Evolutionary conservation across 2,888 invertebrate genomes (phyloP).

Genomic region (Dasysyrphus albostriatus): DNA sequence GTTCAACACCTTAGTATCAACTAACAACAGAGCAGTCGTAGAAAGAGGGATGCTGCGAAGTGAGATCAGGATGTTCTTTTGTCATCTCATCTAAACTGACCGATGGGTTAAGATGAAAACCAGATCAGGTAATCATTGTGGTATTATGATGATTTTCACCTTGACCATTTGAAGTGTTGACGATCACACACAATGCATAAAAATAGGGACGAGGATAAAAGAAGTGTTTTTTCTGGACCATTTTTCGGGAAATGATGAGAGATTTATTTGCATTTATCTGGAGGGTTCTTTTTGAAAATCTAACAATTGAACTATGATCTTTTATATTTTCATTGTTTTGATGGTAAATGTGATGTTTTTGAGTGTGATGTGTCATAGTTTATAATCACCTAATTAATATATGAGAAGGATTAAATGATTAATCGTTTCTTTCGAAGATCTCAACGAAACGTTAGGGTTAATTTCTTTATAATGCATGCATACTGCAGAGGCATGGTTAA

Average conservation of each 20-base stretch:
- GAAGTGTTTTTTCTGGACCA: slow-evolving; percentile 55
- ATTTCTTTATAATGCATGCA: neutral
- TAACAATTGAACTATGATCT: slow-evolving; percentile 59
- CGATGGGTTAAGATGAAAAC: slow-evolving; percentile 73
- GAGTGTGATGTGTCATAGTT: slow-evolving; percentile 21
- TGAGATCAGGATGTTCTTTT: slow-evolving; percentile 15
- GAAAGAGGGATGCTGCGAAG: slow-evolving; percentile 59
- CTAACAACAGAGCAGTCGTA: neutral
- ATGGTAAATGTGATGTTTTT: slow-evolving; percentile 57
- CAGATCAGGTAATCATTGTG: slow-evolving; percentile 63
- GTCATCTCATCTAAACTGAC: slow-evolving; percentile 44
- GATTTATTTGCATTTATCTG: slow-evolving; percentile 32
- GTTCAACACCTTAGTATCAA: slow-evolving; percentile 4
- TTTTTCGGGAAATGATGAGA: slow-evolving; percentile 37
- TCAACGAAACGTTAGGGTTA: neutral
- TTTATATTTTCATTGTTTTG: slow-evolving; percentile 42
- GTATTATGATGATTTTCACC: slow-evolving; percentile 47
- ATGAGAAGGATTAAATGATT: slow-evolving; percentile 34
- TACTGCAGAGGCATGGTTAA: too few species aligned
- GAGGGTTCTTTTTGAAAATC: slow-evolving; percentile 9
- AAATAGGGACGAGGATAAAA: slow-evolving; percentile 51
- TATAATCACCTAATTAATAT: slow-evolving; percentile 34
- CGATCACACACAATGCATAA: neutral
- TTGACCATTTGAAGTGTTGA: slow-evolving; percentile 30
- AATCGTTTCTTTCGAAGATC: slow-evolving; percentile 13